Evolutionary conservation across 2,113 vertebrate genomes (phyloP), one percentile per base, ranked within the genome.

Genomic region (Catagonus wagneri): DNA sequence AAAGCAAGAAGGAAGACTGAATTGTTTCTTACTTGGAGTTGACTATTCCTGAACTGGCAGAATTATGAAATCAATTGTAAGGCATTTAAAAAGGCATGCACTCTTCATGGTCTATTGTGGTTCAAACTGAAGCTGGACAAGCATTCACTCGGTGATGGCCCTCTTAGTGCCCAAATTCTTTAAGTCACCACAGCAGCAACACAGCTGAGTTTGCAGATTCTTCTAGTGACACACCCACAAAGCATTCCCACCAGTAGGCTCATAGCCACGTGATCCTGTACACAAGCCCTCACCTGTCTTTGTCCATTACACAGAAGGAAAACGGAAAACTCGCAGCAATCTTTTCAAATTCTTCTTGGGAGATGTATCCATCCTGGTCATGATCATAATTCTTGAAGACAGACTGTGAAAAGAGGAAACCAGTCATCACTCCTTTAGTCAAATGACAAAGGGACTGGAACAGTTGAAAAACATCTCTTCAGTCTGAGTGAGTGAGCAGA

Each of bases 301-400:
- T 99, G 98, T 99, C 99, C 99, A 99, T 99, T 95, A 99, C 99
- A 98, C 99, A 99, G 98, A 99, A 99, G 23, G 99, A 99, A 97
- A 99, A 99, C 0, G 99, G 99, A 96, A 99, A 99, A 96, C 99
- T 99, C 27, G 99, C 99, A 56, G 99, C 99, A 95, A 99, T 99
- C 98, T 99, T 99, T 98, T 99, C 99, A 99, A 99, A 99, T 86
- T 99, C 99, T 96, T 99, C 99, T 93, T 99, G 99, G 95, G 99
- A 99, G 98, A 99, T 99, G 98, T 99, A 99, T 91, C 99, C 99
- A 56, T 99, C 99, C 97, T 99, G 99, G 91, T 99, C 99, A 50
- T 99, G 99, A 98, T 99, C 99, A 66, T 99, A 99, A 98, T 99
- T 99, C 98, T 99, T 99, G 98, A 99, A 99, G 97, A 99, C 99